These are phyloP conservation scores for Heliconius nattereri DNA, from an alignment of 1,140 invertebrate species.

Conservation along the genomic window DNA sequence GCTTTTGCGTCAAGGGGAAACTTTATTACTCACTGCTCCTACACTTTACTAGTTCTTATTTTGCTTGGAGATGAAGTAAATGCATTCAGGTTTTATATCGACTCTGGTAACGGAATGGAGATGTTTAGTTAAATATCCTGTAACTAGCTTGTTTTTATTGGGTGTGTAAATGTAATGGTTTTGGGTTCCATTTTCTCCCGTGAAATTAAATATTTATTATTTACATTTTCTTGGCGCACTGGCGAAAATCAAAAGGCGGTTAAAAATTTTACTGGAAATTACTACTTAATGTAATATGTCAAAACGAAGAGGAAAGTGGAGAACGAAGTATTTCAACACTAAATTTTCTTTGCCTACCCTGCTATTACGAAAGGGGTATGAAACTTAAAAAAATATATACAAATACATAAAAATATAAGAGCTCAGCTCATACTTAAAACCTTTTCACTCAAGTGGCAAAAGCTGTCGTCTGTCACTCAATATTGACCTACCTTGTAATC, in stretches of 20 bases:
- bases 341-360: too few relatives aligned
- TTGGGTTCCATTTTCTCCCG: too few relatives aligned
- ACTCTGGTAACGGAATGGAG: not conserved
- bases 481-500: conserved; percentile 28
- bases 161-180: too few relatives aligned
- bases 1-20: conserved; percentile 15
- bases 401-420: not conserved
- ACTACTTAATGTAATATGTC: too few relatives aligned
- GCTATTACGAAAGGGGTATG: too few relatives aligned
- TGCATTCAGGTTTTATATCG: not conserved
- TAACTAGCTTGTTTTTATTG: not conserved
- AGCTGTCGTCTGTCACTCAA: conserved; percentile 41
- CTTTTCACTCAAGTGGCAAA: conserved; percentile 35
- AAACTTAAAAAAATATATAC: too few relatives aligned
- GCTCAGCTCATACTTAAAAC: not conserved
- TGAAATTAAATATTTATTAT: too few relatives aligned
- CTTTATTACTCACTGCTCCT: conserved; percentile 11
- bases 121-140: not conserved
- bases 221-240: too few relatives aligned
- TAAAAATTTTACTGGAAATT: too few relatives aligned
- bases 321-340: too few relatives aligned
- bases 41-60: conserved; percentile 9
- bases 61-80: conserved; percentile 2
- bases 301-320: too few relatives aligned
- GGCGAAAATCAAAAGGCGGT: too few relatives aligned